Conservation (phyloP, 2,888 invertebrate species). For the Dasysyrphus albostriatus region DNA sequence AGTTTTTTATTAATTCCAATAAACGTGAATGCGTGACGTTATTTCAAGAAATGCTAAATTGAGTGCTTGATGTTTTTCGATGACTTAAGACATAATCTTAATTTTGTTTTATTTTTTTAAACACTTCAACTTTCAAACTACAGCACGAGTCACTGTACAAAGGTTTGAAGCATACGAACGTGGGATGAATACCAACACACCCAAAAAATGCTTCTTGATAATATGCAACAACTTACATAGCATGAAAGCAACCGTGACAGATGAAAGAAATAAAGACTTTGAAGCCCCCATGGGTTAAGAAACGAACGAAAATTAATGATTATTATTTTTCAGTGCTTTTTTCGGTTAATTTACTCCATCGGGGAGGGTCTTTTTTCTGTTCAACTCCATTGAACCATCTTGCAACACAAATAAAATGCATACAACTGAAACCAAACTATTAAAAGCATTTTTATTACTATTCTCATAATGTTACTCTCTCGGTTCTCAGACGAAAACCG, state of each 20-base stretch:
- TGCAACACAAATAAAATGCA: background rate
- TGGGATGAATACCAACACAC: constrained; percentile 9
- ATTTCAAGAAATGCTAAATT: constrained; percentile 5
- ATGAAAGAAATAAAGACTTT: background rate
- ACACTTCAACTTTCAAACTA: background rate
- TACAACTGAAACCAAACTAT: background rate
- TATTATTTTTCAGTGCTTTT: background rate
- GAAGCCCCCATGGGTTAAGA: background rate
- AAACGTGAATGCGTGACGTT: constrained; percentile 22
- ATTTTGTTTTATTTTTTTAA: background rate
- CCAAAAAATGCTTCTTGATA: background rate
- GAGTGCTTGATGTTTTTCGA: background rate
- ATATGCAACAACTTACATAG: background rate
- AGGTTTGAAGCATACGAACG: background rate
- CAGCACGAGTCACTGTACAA: background rate
- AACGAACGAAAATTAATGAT: background rate
- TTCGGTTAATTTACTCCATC: background rate
- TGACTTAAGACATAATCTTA: background rate
- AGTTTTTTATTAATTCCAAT: background rate
- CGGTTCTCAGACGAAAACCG: too few relatives aligned
- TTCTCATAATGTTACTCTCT: too few relatives aligned
- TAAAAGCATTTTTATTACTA: background rate
- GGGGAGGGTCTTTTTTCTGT: background rate
- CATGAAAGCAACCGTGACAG: background rate
- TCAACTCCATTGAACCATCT: background rate